Conservation (phyloP, 2,113 vertebrate species). For the Pygoscelis antarcticus region DNA sequence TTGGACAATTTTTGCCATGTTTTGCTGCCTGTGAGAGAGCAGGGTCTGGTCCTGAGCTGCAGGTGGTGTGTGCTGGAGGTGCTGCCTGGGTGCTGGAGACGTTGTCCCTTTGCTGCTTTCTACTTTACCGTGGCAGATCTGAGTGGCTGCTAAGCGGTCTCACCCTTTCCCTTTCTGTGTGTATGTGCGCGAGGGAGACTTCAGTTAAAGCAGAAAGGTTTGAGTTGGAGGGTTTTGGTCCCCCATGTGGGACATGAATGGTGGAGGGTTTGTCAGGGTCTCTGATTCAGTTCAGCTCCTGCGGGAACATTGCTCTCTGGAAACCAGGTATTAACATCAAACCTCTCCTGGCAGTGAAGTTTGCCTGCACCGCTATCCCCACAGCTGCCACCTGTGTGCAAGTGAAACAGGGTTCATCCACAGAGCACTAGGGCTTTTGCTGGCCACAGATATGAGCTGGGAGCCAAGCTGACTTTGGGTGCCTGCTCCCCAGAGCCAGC, state of each 20-base stretch:
- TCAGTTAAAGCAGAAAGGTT: not conserved
- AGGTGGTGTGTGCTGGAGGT: not conserved
- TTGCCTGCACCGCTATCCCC: not conserved
- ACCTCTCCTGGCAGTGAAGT: not conserved
- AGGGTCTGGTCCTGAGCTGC: not conserved
- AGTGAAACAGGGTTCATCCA: not conserved
- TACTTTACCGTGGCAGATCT: not conserved
- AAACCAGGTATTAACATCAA: not conserved
- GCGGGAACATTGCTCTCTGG: not conserved
- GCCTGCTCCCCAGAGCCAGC: not conserved
- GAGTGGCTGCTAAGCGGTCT: not conserved
- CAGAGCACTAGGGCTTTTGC: not conserved
- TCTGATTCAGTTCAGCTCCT: not conserved
- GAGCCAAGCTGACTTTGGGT: not conserved
- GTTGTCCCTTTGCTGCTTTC: not conserved
- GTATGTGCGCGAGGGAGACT: fast-evolving
- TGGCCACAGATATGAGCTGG: not conserved
- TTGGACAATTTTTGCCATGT: not conserved
- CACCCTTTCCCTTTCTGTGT: not conserved
- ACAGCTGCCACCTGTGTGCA: not conserved
- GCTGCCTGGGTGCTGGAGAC: not conserved
- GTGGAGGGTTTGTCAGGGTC: not conserved
- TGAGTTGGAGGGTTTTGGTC: not conserved
- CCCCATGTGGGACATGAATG: not conserved
- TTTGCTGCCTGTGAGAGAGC: not conserved